phyloP scores from a whole-genome alignment of 2,797 vertebrate genomes.

The Sciurus vulgaris region DNA sequence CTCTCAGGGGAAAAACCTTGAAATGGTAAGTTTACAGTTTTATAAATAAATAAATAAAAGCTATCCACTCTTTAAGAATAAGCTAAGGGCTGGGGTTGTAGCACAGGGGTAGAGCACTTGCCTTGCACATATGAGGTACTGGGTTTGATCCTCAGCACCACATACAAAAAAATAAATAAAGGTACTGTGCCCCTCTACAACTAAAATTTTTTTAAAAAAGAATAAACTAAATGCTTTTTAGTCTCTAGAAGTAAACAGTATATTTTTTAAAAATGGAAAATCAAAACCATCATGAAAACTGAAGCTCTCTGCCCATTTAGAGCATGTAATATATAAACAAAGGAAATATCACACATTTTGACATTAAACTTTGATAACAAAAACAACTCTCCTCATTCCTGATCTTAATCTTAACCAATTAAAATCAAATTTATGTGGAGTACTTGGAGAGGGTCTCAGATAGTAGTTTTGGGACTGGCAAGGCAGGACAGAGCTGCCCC shows the following conservation, averaged over 20 bases:
- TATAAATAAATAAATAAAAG: conserved; percentile 18
- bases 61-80: neutral
- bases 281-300: conserved; percentile 55
- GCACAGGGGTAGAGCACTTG: too few species aligned
- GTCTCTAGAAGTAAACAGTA: neutral
- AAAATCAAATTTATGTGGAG: neutral
- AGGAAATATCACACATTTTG: neutral
- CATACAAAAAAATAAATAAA: too few species aligned
- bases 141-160: too few species aligned
- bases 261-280: neutral
- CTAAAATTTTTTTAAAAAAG: too few species aligned
- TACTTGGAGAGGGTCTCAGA: neutral
- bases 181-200: too few species aligned
- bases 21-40: neutral
- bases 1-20: neutral
- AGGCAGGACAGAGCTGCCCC: neutral
- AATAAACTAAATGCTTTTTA: neutral
- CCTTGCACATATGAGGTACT: too few species aligned
- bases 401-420: neutral
- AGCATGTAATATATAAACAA: conserved; percentile 23
- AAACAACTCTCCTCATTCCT: conserved; percentile 13
- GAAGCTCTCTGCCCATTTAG: neutral
- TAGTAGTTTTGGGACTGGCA: neutral
- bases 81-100: neutral
- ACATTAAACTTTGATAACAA: conserved; percentile 27